Base-by-base conservation (phyloP, 2,797 vertebrate species). In the Sebastes jordani region DNA sequence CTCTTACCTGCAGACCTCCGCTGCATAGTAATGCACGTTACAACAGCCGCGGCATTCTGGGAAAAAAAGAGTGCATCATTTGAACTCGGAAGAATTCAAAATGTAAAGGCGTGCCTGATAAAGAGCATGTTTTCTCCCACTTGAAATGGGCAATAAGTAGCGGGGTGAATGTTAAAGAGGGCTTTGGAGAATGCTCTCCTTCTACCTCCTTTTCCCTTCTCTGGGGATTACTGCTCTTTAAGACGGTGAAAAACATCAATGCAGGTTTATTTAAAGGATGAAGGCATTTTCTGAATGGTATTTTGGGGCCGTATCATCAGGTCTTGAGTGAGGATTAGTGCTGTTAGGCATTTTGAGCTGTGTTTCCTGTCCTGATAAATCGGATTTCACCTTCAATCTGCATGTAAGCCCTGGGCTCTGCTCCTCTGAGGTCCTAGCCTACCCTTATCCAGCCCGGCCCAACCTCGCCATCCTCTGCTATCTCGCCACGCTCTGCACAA, bases 291-390 rank as follows among this genome's bases (percentile, higher is more conserved):
- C 92, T 95, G 94, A 95, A 92, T 92, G 88, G 92, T 92, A 92
- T 95, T 95, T 95, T 85, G 86, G 83, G 90, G 88, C 90, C 73
- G 88, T 95, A 96, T 95, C 93, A 93, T 94, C 89, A 89, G 92
- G 93, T 95, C 93, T 94, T 90, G 91, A 89, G 85, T 75, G 70
- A 89, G 94, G 95, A 96, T 96, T 96, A 96, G 90, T 82, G 88
- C 91, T 91, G 94, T 95, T 93, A 92, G 93, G 90, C 91, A 87
- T 95, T 95, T 94, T 95, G 90, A 94, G 92, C 93, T 91, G 87
- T 89, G 90, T 94, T 94, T 94, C 91, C 93, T 93, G 92, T 93
- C 91, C 92, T 77, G 94, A 96, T 96, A 96, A 96, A 93, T 94
- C 80, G 87, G 93, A 95, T 95, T 95, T 95, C 90, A 92, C 93